These are phyloP conservation scores for Empidonax traillii DNA, from an alignment of 2,113 vertebrate species.

Conservation along the genomic window DNA sequence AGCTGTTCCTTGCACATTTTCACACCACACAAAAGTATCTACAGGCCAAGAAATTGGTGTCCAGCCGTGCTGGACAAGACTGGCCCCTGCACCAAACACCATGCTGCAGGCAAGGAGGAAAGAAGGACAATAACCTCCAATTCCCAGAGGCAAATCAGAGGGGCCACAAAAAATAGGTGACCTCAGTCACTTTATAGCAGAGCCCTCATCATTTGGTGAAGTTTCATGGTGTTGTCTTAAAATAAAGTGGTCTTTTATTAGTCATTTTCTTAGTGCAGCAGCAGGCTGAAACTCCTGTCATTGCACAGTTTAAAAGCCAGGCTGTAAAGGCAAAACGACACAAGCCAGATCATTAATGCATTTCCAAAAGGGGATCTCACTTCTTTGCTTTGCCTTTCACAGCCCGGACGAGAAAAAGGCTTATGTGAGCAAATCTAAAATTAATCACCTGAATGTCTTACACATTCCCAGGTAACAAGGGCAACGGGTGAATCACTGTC, in stretches of 20 bases:
- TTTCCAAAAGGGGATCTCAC: background rate
- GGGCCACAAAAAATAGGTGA: background rate
- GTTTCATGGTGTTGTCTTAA: background rate
- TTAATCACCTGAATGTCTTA: conserved; percentile 18
- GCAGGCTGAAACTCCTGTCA: background rate
- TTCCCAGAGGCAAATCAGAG: background rate
- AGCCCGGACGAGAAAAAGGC: background rate
- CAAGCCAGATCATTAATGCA: background rate
- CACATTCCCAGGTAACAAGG: conserved; percentile 12
- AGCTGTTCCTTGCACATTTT: background rate
- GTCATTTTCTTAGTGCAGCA: background rate
- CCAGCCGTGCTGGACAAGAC: background rate
- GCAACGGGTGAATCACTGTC: background rate
- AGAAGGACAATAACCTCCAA: background rate
- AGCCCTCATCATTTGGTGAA: background rate
- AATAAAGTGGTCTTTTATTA: background rate
- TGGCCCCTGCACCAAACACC: background rate
- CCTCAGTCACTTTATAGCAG: background rate
- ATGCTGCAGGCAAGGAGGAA: background rate
- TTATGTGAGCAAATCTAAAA: conserved; percentile 43
- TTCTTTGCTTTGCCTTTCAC: conserved; percentile 11
- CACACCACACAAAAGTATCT: background rate
- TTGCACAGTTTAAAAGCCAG: background rate
- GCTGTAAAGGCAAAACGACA: background rate
- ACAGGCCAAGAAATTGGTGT: background rate